phyloP scores from a whole-genome alignment of 64 coral and sea anemone genomes.

The Acropora tenuis region DNA sequence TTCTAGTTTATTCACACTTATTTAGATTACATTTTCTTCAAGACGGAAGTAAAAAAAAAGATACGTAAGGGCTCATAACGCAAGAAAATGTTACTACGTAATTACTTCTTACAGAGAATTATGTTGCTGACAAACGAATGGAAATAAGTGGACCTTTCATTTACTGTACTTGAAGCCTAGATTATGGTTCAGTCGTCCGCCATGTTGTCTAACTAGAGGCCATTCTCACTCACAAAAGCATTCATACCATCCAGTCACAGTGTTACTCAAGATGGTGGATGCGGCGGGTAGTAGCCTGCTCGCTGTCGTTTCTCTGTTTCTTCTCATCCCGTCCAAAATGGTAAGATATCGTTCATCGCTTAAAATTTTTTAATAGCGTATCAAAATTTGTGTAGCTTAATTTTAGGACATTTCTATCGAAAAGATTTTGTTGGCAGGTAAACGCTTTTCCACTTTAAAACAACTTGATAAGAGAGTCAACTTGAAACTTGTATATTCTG shows the following conservation, averaged over 20 bases:
- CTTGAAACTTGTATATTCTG: background rate
- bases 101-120: too few species aligned
- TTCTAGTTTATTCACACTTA: too few species aligned
- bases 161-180: too few species aligned
- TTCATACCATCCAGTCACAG: background rate
- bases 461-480: background rate
- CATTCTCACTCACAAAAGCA: background rate
- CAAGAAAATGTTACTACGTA: too few species aligned
- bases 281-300: background rate
- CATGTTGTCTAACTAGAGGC: constrained; percentile 7
- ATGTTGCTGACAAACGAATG: too few species aligned
- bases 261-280: constrained; percentile 26
- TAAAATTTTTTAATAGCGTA: background rate
- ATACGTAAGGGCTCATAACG: too few species aligned
- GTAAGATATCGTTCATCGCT: background rate
- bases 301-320: background rate
- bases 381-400: too few species aligned
- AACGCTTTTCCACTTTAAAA: background rate
- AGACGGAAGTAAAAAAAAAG: too few species aligned
- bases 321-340: background rate
- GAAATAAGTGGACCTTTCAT: too few species aligned
- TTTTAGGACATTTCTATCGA: background rate
- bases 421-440: background rate
- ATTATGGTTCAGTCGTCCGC: background rate
- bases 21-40: too few species aligned